Evolutionary conservation across 2,888 invertebrate genomes (phyloP).

Genomic region (Bombylius major): DNA sequence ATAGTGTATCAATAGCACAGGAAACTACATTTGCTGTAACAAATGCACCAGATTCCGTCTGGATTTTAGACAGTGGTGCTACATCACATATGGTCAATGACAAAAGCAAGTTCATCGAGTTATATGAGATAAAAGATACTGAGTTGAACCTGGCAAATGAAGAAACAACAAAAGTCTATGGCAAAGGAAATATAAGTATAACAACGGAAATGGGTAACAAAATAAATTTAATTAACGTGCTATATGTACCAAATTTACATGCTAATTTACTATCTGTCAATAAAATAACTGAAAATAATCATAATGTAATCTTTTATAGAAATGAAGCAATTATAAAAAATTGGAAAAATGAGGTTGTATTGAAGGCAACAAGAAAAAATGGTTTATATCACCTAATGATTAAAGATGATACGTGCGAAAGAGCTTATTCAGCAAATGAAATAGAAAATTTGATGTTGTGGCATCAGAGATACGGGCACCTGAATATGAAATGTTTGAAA

Average conservation of each 20-base stretch:
- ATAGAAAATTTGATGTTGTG: too few relatives aligned
- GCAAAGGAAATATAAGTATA: neutral
- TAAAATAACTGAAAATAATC: constrained; percentile 2
- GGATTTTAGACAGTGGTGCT: constrained; percentile 6
- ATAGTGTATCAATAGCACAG: too few relatives aligned
- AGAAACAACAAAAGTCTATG: neutral
- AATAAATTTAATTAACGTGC: neutral
- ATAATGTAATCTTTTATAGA: neutral
- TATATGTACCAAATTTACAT: neutral
- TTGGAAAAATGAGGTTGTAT: neutral
- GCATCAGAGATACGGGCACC: too few relatives aligned
- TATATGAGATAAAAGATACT: neutral
- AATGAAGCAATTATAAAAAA: neutral
- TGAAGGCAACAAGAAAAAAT: neutral
- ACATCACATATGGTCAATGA: constrained; percentile 4
- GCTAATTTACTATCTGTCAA: constrained; percentile 2
- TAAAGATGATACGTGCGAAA: neutral
- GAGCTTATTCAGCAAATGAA: too few relatives aligned
- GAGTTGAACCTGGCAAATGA: neutral
- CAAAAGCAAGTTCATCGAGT: neutral
- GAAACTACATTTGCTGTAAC: too few relatives aligned
- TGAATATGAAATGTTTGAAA: neutral
- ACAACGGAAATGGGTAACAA: neutral
- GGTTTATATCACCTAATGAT: neutral
- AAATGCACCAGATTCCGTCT: neutral